A percentile compares a stretch with the other conserved stretches of the same genome.
Evolutionary conservation across 2,888 invertebrate genomes (phyloP).

Genomic region (Eristalinus aeneus): DNA sequence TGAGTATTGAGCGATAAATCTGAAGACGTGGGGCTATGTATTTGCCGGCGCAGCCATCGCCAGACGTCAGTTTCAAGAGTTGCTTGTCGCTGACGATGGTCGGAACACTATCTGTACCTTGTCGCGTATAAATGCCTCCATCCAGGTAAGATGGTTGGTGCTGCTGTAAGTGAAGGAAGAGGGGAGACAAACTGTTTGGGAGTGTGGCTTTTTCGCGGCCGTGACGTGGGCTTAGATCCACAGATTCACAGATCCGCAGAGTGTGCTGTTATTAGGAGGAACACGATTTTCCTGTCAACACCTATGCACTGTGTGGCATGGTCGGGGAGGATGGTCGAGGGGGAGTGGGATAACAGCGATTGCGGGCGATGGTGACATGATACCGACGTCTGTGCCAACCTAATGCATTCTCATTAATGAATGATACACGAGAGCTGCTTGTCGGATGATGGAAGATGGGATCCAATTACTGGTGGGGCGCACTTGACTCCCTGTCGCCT

Average conservation of each 20-base stretch:
- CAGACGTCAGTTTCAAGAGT: neutral
- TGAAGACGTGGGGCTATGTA: slow-evolving; percentile 35
- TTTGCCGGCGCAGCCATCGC: neutral
- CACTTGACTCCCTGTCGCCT: slow-evolving; percentile 33
- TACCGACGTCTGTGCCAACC: slow-evolving; percentile 22
- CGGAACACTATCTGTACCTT: slow-evolving; percentile 20
- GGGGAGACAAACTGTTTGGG: neutral
- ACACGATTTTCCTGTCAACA: slow-evolving; percentile 69
- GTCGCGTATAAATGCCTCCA: slow-evolving; percentile 29
- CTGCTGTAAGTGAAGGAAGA: too few relatives aligned
- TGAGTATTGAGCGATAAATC: slow-evolving; percentile 69
- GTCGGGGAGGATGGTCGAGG: slow-evolving; percentile 3
- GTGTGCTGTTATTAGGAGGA: slow-evolving; percentile 50
- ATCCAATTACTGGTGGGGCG: slow-evolving; percentile 45
- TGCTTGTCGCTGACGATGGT: neutral
- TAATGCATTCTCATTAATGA: slow-evolving; percentile 44
- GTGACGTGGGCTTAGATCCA: neutral
- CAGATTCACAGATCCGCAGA: neutral
- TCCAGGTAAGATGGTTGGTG: neutral
- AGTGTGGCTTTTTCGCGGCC: neutral
- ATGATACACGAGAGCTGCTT: slow-evolving; percentile 31
- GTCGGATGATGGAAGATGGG: slow-evolving; percentile 14
- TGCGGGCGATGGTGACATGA: slow-evolving; percentile 63
- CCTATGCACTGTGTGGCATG: neutral
- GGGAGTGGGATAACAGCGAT: slow-evolving; percentile 59